A percentile compares a stretch with the other conserved stretches of the same genome.
Conservation (phyloP, 2,797 vertebrate species). For the Sebastes umbrosus region DNA sequence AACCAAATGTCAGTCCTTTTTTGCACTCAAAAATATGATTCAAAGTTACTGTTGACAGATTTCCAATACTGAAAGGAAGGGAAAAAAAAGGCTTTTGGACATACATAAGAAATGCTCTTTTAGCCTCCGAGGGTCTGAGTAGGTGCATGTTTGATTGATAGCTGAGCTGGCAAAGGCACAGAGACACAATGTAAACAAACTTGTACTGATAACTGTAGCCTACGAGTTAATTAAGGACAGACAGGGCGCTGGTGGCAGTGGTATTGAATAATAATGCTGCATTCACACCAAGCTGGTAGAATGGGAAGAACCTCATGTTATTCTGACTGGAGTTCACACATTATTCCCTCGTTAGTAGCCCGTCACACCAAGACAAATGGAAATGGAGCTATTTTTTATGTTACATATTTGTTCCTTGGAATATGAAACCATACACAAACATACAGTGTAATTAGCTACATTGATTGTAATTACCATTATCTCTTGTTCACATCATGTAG, state of each 20-base stretch:
- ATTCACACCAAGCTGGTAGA: not conserved
- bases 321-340: not conserved
- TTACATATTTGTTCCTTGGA: not conserved
- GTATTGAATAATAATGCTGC: not conserved
- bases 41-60: not conserved
- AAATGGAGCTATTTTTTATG: not conserved
- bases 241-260: not conserved
- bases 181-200: not conserved
- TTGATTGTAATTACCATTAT: not conserved
- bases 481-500: not conserved
- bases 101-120: not conserved
- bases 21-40: not conserved
- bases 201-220: not conserved
- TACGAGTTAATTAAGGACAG: not conserved
- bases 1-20: not conserved
- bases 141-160: conserved; percentile 1
- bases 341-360: not conserved
- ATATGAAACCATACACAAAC: not conserved
- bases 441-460: not conserved
- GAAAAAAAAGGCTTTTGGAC: not conserved
- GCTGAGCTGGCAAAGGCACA: not conserved
- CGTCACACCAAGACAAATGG: not conserved
- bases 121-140: not conserved
- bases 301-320: not conserved
- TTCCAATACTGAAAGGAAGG: not conserved